phyloP scores from a whole-genome alignment of 2,797 vertebrate species.

The Hoplostethus mediterraneus region DNA sequence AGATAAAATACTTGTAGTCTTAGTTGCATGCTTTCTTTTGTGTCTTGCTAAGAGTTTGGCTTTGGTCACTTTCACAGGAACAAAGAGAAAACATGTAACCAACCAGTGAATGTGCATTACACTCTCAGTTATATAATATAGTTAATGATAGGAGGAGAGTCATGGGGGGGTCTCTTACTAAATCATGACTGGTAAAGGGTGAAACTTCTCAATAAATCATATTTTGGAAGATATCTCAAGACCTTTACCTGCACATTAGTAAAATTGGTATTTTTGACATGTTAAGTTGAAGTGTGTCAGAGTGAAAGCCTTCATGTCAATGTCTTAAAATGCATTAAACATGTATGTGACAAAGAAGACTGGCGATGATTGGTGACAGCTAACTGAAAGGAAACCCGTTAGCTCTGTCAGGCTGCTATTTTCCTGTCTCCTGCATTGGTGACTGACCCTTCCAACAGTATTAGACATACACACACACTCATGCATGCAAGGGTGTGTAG shows the following conservation, averaged over 20 bases:
- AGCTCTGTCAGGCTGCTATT: slow-evolving; percentile 43
- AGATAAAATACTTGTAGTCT: slow-evolving; percentile 5
- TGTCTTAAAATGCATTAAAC: slow-evolving; percentile 16
- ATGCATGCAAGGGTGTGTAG: too few species aligned
- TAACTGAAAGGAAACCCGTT: slow-evolving; percentile 57
- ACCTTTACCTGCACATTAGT: too few species aligned
- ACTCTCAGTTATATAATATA: slow-evolving; percentile 8
- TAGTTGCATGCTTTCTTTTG: slow-evolving; percentile 33
- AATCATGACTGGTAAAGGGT: too few species aligned
- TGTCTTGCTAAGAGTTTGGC: slow-evolving; percentile 29
- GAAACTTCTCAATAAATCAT: too few species aligned
- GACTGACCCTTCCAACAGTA: slow-evolving; percentile 38
- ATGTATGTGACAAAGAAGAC: slow-evolving; percentile 43
- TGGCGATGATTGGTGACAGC: slow-evolving; percentile 1
- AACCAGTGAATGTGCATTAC: slow-evolving; percentile 30
- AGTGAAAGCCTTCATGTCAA: slow-evolving; percentile 11
- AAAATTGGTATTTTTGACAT: too few species aligned
- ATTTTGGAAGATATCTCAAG: too few species aligned
- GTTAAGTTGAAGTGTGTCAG: background rate
- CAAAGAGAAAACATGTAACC: slow-evolving; percentile 24
- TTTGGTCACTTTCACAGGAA: slow-evolving; percentile 23
- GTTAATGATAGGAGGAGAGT: too few species aligned
- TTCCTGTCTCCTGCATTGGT: slow-evolving; percentile 50
- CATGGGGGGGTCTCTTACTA: too few species aligned
- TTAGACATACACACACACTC: slow-evolving; percentile 33